Conservation (phyloP, 2,888 invertebrate genomes). For the Limnephilus rhombicus region DNA sequence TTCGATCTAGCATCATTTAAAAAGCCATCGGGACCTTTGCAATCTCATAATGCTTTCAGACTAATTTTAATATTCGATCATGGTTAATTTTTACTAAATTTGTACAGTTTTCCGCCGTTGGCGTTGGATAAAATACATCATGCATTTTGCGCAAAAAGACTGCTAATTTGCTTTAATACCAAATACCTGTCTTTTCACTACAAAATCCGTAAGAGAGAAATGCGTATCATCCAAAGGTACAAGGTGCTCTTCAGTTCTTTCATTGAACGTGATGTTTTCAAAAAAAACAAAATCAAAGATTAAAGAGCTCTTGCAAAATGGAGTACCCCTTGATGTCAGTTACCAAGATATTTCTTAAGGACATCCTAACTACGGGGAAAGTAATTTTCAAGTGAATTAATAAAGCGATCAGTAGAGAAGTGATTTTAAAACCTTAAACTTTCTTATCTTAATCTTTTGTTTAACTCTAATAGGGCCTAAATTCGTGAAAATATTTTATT, state of each 20-base stretch:
- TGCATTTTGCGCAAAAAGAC: neutral
- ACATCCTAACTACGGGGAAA: neutral
- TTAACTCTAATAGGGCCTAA: neutral
- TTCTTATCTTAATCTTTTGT: neutral
- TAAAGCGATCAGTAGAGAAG: neutral
- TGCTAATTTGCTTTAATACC: neutral
- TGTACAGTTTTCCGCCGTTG: neutral
- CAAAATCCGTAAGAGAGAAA: neutral
- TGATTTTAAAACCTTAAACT: neutral
- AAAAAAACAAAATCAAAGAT: neutral
- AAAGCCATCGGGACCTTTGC: neutral
- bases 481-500: no score
- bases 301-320: neutral
- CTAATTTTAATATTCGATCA: neutral
- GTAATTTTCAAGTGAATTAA: neutral
- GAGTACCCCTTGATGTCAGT: neutral
- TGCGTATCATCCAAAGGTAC: neutral
- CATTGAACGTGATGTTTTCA: neutral
- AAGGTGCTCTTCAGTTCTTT: neutral
- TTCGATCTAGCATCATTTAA: neutral
- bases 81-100: neutral
- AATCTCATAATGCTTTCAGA: neutral
- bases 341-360: neutral
- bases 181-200: neutral
- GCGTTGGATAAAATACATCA: neutral